Evolutionary conservation across 1,140 invertebrate genomes (phyloP).

Genomic region (Heliconius eleuchia): DNA sequence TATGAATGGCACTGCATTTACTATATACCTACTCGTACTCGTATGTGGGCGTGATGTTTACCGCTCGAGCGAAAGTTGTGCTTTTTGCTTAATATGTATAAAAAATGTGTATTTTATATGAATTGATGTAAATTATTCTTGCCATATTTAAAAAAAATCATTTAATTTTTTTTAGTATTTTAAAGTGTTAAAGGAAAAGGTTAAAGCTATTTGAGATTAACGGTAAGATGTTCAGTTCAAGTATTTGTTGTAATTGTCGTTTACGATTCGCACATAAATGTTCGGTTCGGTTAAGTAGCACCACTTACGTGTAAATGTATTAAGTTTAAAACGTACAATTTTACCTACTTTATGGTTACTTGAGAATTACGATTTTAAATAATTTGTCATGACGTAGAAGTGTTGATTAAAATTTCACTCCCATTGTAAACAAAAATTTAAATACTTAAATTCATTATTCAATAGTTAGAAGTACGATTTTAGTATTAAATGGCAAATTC

Average conservation of each 20-base stretch:
- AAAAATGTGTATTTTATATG: background rate
- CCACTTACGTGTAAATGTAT: background rate
- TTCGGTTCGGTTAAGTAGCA: no score
- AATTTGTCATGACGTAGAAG: no score
- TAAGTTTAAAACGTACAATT: background rate
- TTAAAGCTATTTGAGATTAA: background rate
- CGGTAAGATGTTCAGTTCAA: background rate
- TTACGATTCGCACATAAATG: background rate
- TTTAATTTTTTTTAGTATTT: background rate
- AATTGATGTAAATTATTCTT: no score
- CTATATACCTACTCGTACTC: background rate
- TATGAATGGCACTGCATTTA: conserved; percentile 5
- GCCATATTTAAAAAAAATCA: no score
- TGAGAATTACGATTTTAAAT: no score
- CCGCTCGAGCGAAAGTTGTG: background rate
- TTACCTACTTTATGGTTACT: no score
- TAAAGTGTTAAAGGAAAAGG: background rate
- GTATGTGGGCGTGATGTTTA: background rate
- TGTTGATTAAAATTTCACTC: no score
- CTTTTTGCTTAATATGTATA: background rate
- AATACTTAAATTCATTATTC: no score
- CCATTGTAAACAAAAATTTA: no score
- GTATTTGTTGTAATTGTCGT: background rate
- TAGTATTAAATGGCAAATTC: no score
- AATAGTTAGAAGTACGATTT: no score